phyloP scores from a whole-genome alignment of 2,113 vertebrate genomes.

The Nothobranchius furzeri region DNA sequence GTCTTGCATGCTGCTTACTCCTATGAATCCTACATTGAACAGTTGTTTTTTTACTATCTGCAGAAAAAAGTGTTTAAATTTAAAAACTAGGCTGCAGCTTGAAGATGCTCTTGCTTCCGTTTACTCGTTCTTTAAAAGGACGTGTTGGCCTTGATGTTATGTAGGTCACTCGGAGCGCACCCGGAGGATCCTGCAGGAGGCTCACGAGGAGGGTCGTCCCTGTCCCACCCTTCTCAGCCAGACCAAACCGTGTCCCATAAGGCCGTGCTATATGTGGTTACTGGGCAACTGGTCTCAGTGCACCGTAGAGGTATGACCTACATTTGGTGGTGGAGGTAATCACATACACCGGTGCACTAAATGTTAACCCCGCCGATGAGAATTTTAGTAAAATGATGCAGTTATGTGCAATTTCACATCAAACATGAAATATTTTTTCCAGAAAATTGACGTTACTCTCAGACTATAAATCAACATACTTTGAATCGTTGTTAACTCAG shows the following conservation, averaged over 20 bases:
- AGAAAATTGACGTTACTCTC: no score
- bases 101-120: not conserved
- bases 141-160: not conserved
- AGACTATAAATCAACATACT: no score
- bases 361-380: no score
- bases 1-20: not conserved
- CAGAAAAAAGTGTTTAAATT: not conserved
- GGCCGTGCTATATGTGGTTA: conserved; percentile 90
- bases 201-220: conserved; percentile 87
- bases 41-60: conserved; percentile 4
- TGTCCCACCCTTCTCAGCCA: conserved; percentile 88
- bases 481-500: no score
- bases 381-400: no score
- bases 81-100: not conserved
- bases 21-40: conserved; percentile 8
- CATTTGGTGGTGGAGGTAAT: not conserved
- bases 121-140: not conserved
- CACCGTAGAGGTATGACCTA: conserved; percentile 83
- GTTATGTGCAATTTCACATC: no score
- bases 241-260: conserved; percentile 86
- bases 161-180: conserved; percentile 86
- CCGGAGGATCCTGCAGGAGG: conserved; percentile 83
- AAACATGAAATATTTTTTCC: no score
- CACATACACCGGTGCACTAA: no score
- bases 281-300: conserved; percentile 90